Evolutionary conservation across 92 coral and sea anemone genomes (phyloP), one percentile per base, ranked within the genome.

Genomic region (Porites evermanni): DNA sequence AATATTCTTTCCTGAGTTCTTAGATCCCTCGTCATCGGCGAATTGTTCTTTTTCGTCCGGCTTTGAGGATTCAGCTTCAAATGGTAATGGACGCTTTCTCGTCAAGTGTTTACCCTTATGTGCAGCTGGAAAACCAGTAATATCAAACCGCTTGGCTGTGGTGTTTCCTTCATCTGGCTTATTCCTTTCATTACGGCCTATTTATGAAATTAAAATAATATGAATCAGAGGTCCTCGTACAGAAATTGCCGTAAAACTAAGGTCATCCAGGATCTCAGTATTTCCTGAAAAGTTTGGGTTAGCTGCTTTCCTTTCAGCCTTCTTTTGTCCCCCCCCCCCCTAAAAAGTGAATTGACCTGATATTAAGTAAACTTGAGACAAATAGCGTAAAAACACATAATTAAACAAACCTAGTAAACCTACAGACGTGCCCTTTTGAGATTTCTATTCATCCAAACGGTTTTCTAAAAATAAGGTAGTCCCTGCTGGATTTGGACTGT

Each of bases 111-210:
- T 54, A 19, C 65, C 12, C 16, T 65, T 64, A 18, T 70, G 85
- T 54, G 77, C 66, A 9, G 77, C 77, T 68, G 76, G 85, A 50
- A 80, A n/a, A 53, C 85, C 54, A 4, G 85, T 80, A 52, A 80
- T 68, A 67, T 80, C 85, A 68, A 80, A 80, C 14, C 85, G 85
- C 32, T 80, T 80, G 26, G 24, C 53, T 14, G 76, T 23, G 16
- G 24, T 69, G 53, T n/a, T 80, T 70, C 20, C 64, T 24, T 54
- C 17, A 3, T 47, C 26, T 7, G 67, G 66, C 23, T 69, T 56
- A 44, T 14, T 53, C 18, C 52, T 54, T 70, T 53, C 66, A 10
- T 67, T 53, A 47, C 77, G 53, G 53, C 67, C 54, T 67, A 9
- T 3, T 11, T 11, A 56, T 11, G 13, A 56, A 56, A 56, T 11